A percentile compares a stretch with the other conserved stretches of the same genome.
Conservation (phyloP, 1,140 invertebrate species). For the Uloborus diversus region DNA sequence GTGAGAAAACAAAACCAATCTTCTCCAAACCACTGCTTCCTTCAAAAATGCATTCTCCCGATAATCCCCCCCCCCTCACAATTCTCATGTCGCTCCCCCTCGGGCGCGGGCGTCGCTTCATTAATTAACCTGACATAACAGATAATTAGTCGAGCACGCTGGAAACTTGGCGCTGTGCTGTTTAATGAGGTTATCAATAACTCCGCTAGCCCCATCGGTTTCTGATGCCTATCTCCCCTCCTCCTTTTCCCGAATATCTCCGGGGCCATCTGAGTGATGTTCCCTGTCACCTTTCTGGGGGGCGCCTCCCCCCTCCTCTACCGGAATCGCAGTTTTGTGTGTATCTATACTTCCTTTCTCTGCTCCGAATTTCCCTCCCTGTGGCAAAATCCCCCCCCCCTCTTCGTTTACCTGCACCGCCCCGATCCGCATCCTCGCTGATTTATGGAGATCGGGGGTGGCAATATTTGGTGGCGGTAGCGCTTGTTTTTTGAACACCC, state of each 20-base stretch:
- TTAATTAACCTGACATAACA: slow-evolving; percentile 56
- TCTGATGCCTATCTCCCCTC: slow-evolving; percentile 45
- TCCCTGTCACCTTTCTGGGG: slow-evolving; percentile 24
- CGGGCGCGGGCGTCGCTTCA: slow-evolving; percentile 32
- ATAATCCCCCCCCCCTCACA: background rate
- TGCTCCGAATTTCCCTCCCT: background rate
- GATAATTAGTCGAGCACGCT: slow-evolving; percentile 49
- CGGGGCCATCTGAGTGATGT: slow-evolving; percentile 33
- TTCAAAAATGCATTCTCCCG: background rate
- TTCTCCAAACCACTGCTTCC: background rate
- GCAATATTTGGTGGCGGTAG: slow-evolving; percentile 8
- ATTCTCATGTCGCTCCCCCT: background rate
- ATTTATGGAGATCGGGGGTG: slow-evolving; percentile 21
- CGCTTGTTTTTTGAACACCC: slow-evolving; percentile 32
- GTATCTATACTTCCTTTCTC: background rate
- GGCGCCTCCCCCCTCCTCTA: background rate
- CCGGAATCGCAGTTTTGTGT: background rate
- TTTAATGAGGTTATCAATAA: slow-evolving; percentile 56
- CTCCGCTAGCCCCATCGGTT: slow-evolving; percentile 37
- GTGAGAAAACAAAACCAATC: background rate
- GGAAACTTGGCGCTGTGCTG: slow-evolving; percentile 42
- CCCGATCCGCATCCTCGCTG: slow-evolving; percentile 11
- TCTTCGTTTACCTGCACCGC: background rate
- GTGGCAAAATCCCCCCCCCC: background rate
- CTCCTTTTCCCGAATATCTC: slow-evolving; percentile 36